Evolutionary conservation across 1,140 invertebrate species (phyloP).

Genomic region (Trichonephila inaurata): DNA sequence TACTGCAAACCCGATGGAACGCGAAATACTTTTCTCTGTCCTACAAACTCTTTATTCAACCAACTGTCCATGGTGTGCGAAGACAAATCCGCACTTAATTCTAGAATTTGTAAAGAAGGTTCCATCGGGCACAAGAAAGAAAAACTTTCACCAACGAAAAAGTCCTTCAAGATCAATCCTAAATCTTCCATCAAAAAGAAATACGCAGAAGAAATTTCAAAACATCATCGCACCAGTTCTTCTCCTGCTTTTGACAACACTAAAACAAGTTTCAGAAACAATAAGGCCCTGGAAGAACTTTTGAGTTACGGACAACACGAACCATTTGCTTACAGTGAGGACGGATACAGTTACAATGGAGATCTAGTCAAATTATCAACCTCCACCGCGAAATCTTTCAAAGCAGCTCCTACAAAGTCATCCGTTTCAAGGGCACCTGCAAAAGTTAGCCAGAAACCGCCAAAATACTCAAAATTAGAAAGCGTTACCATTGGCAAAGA

Average conservation of each 20-base stretch:
- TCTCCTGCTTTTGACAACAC: neutral
- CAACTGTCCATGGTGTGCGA: conserved; percentile 78
- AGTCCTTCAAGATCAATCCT: neutral
- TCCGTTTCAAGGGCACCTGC: neutral
- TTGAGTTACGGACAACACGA: neutral
- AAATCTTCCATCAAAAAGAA: conserved; percentile 1
- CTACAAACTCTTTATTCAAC: conserved; percentile 77
- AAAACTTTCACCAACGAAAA: neutral
- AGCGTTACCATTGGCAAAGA: neutral
- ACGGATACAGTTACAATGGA: neutral
- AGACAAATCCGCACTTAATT: conserved; percentile 46
- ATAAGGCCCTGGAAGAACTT: conserved; percentile 46
- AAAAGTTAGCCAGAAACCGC: neutral
- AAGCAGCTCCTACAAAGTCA: neutral
- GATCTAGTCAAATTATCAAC: neutral
- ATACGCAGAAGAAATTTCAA: neutral
- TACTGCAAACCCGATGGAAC: conserved; percentile 78
- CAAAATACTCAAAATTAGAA: conserved; percentile 6
- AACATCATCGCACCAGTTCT: neutral
- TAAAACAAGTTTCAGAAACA: neutral
- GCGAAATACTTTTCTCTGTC: conserved; percentile 78
- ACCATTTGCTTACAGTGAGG: neutral
- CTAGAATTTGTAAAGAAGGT: conserved; percentile 59
- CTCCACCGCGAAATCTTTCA: neutral
- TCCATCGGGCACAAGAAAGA: conserved; percentile 42